These are phyloP conservation scores for Sphaeramia orbicularis DNA, from an alignment of 2,797 vertebrate species.

Conservation along the genomic window DNA sequence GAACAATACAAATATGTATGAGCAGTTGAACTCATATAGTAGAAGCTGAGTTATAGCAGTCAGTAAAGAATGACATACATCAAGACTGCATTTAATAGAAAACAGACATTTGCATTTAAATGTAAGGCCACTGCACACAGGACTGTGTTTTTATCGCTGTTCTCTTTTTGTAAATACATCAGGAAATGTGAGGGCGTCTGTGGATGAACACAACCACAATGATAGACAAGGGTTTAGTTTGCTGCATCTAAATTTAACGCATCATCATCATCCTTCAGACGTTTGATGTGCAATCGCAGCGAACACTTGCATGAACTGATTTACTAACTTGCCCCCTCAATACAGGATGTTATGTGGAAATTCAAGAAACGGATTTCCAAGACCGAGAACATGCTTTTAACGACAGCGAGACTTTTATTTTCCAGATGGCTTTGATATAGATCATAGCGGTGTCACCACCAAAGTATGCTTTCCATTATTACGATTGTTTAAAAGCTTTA, in stretches of 20 bases:
- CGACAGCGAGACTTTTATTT: constrained; percentile 57
- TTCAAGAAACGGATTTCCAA: constrained; percentile 50
- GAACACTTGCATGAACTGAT: constrained; percentile 50
- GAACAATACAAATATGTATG: no score
- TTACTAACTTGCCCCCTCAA: constrained; percentile 41
- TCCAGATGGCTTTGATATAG: constrained; percentile 76
- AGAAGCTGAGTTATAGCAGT: constrained; percentile 40
- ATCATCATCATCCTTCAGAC: constrained; percentile 27
- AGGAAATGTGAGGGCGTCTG: constrained; percentile 52
- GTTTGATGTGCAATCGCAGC: constrained; percentile 54
- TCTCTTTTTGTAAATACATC: constrained; percentile 31
- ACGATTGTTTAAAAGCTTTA: constrained; percentile 69
- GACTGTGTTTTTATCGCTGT: constrained; percentile 45
- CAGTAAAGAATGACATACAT: constrained; percentile 41
- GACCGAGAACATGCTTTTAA: constrained; percentile 42
- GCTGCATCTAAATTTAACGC: constrained; percentile 55
- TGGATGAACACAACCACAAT: constrained; percentile 46
- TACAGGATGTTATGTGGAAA: constrained; percentile 48
- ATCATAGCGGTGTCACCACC: constrained; percentile 60
- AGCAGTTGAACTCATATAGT: no score
- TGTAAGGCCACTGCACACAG: constrained; percentile 10
- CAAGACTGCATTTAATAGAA: constrained; percentile 48
- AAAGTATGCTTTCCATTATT: constrained; percentile 64
- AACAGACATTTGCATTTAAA: constrained; percentile 30
- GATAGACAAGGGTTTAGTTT: constrained; percentile 55